Evolutionary conservation across 2,888 invertebrate species (phyloP).

Genomic region (Spialia ferax): DNA sequence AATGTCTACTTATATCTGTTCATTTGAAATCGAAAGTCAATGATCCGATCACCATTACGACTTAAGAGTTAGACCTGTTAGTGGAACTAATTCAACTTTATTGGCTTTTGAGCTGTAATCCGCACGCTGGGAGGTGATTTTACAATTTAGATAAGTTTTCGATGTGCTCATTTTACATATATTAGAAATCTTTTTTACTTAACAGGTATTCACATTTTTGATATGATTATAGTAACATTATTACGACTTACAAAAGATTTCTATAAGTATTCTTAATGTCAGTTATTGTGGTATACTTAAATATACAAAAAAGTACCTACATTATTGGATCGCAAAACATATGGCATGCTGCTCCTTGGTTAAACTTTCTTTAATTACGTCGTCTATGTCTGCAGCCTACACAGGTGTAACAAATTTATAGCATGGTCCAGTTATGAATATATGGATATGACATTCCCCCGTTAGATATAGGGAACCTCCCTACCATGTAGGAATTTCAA

Average conservation of each 20-base stretch:
- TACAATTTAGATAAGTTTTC: slow-evolving; percentile 4
- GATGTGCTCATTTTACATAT: neutral
- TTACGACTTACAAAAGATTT: too few relatives aligned
- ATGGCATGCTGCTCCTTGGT: too few relatives aligned
- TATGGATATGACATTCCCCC: slow-evolving; percentile 27
- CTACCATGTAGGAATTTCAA: slow-evolving; percentile 35
- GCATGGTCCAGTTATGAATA: slow-evolving; percentile 10
- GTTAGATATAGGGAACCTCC: slow-evolving; percentile 15
- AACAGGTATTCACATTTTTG: neutral
- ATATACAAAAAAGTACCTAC: too few relatives aligned
- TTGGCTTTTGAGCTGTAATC: slow-evolving; percentile 13
- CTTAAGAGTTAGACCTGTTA: slow-evolving; percentile 34
- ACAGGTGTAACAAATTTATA: neutral
- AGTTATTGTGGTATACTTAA: too few relatives aligned
- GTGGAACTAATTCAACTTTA: slow-evolving; percentile 33
- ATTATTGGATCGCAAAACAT: too few relatives aligned
- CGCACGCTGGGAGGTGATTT: slow-evolving; percentile 2
- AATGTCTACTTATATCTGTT: slow-evolving; percentile 33
- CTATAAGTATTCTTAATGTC: too few relatives aligned
- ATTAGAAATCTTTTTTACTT: neutral
- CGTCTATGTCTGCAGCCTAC: neutral
- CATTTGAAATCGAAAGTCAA: slow-evolving; percentile 32
- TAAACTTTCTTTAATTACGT: neutral
- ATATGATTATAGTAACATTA: neutral
- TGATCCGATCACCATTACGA: slow-evolving; percentile 35